A percentile compares a stretch with the other conserved stretches of the same genome.
Conservation (phyloP, 1,140 invertebrate genomes). For the Bursaphelenchus mucronatus region DNA sequence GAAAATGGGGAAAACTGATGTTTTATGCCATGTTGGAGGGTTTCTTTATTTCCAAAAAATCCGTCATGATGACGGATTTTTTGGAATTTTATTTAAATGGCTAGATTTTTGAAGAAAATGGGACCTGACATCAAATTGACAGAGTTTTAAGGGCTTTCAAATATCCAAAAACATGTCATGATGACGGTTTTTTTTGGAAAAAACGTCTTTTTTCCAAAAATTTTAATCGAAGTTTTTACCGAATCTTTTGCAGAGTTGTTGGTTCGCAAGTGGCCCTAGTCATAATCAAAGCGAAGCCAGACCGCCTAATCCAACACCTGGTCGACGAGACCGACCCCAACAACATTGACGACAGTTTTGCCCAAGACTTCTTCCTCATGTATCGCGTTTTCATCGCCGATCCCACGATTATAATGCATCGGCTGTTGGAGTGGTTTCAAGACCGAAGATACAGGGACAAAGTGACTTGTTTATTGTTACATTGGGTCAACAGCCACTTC, state of each 20-base stretch:
- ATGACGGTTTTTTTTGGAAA: not conserved
- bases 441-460: conserved; percentile 72
- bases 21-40: no score
- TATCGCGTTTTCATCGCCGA: conserved; percentile 88
- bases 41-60: no score
- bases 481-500: conserved; percentile 99
- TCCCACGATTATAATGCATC: conserved; percentile 76
- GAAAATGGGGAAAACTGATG: no score
- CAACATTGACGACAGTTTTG: conserved; percentile 83
- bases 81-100: no score
- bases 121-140: no score
- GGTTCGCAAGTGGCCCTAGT: conserved; percentile 52
- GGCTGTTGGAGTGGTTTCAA: conserved; percentile 79
- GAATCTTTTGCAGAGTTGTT: conserved; percentile 41
- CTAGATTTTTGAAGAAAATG: no score
- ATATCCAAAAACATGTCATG: no score
- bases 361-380: conserved; percentile 96
- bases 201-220: conserved; percentile 56
- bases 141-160: no score
- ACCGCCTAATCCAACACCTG: conserved; percentile 83
- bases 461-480: conserved; percentile 82
- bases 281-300: conserved; percentile 73
- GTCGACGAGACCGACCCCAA: conserved; percentile 80
- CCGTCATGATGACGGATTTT: no score
- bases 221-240: conserved; percentile 9